Evolutionary conservation across 2,797 vertebrate species (phyloP).

Genomic region (Orestias chungarensis): DNA sequence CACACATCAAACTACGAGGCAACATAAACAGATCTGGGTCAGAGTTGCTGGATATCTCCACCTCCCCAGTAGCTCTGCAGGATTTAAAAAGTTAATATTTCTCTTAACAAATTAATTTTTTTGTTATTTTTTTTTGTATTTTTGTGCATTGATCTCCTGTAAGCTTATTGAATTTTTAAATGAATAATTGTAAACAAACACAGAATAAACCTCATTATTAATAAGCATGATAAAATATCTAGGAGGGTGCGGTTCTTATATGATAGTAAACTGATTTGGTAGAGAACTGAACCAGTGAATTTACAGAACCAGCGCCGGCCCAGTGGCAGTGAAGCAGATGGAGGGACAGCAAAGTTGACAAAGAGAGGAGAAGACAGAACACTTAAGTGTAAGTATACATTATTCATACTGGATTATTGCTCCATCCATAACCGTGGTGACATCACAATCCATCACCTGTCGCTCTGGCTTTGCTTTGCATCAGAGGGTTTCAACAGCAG

Average conservation of each 20-base stretch:
- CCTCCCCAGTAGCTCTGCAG: not conserved
- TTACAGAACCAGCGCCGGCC: no score
- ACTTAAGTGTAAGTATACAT: not conserved
- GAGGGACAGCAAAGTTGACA: not conserved
- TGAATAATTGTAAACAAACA: no score
- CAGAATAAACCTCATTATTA: no score
- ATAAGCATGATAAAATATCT: no score
- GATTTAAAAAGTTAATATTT: not conserved
- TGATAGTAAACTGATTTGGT: no score
- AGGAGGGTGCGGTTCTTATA: no score
- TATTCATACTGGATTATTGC: not conserved
- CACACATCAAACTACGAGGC: not conserved
- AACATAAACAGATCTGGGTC: not conserved
- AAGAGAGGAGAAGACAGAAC: not conserved
- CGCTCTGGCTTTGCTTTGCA: no score
- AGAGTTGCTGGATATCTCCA: not conserved
- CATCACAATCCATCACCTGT: not conserved
- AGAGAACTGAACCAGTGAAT: no score
- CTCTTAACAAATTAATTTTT: not conserved
- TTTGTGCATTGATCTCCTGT: not conserved
- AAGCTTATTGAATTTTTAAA: no score
- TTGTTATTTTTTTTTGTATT: not conserved
- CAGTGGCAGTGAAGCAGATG: no score
- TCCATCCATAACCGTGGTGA: not conserved
- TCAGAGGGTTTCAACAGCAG: not conserved